Evolutionary conservation across 2,797 vertebrate species (phyloP).

Genomic region (Orientallactaga sibirica): DNA sequence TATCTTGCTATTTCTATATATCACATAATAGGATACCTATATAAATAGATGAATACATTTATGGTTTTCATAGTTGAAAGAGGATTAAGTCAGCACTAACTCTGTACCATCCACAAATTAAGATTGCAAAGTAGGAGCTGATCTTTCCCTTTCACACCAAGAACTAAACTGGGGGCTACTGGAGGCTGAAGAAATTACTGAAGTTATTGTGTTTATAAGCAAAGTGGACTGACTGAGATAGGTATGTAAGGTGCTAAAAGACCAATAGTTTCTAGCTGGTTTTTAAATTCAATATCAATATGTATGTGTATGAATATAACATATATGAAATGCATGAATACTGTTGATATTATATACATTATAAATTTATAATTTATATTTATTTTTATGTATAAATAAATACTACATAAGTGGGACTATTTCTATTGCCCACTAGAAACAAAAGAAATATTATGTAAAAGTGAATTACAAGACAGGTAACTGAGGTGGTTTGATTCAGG

Average conservation of each 20-base stretch:
- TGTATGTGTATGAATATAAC: neutral
- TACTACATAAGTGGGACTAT: neutral
- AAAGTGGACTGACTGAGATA: neutral
- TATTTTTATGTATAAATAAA: too few relatives aligned
- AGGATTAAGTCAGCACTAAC: neutral
- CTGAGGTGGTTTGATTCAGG: too few relatives aligned
- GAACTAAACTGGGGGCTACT: too few relatives aligned
- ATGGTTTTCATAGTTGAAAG: conserved; percentile 30
- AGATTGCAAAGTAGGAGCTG: neutral
- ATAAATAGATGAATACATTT: conserved; percentile 63
- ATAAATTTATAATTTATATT: too few relatives aligned
- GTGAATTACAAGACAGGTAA: too few relatives aligned
- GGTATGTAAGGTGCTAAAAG: neutral
- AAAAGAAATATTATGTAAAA: neutral
- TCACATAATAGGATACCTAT: conserved; percentile 88
- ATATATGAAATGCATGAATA: too few relatives aligned
- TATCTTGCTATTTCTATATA: conserved; percentile 82
- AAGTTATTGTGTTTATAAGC: neutral
- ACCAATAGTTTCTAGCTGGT: neutral
- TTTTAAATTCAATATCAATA: conserved; percentile 46
- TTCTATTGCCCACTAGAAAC: neutral
- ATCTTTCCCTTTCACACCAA: neutral
- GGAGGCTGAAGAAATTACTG: neutral
- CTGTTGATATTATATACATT: too few relatives aligned
- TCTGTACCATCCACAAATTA: neutral